These are phyloP conservation scores for Melanchra persicariae DNA, from an alignment of 2,888 invertebrate genomes.

Conservation along the genomic window DNA sequence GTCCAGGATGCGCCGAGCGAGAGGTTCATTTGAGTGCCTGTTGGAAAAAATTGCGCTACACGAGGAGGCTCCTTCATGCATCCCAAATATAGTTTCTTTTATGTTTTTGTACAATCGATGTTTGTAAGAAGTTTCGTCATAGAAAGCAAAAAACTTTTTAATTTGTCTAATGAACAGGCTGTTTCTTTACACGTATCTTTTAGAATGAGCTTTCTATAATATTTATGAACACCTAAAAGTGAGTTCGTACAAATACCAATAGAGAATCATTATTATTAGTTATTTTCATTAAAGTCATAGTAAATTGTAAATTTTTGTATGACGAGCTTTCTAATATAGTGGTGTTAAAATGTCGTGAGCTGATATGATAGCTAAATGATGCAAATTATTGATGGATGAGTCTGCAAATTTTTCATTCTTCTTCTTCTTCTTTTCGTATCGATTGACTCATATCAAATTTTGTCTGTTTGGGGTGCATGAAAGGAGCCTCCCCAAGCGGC, in stretches of 20 bases:
- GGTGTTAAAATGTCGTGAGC: neutral
- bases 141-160: neutral
- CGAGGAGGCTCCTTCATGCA: too few species aligned
- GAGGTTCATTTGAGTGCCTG: too few species aligned
- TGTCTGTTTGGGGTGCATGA: too few species aligned
- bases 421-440: too few species aligned
- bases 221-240: slow-evolving; percentile 7
- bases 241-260: neutral
- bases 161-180: neutral
- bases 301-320: slow-evolving; percentile 5
- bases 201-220: slow-evolving; percentile 24
- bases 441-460: too few species aligned
- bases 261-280: slow-evolving; percentile 3
- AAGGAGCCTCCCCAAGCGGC: too few species aligned
- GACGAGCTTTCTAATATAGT: slow-evolving; percentile 29
- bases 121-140: neutral
- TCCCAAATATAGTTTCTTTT: too few species aligned
- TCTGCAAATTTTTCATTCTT: too few species aligned
- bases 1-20: too few species aligned
- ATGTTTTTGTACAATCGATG: neutral
- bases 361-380: neutral
- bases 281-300: slow-evolving; percentile 3
- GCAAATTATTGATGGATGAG: neutral
- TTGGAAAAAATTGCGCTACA: too few species aligned
- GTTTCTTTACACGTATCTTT: neutral